Percentiles rank a stretch among this genome's conserved stretches.
phyloP scores from a whole-genome alignment of 2,888 invertebrate species.

The Phalera bucephala region DNA sequence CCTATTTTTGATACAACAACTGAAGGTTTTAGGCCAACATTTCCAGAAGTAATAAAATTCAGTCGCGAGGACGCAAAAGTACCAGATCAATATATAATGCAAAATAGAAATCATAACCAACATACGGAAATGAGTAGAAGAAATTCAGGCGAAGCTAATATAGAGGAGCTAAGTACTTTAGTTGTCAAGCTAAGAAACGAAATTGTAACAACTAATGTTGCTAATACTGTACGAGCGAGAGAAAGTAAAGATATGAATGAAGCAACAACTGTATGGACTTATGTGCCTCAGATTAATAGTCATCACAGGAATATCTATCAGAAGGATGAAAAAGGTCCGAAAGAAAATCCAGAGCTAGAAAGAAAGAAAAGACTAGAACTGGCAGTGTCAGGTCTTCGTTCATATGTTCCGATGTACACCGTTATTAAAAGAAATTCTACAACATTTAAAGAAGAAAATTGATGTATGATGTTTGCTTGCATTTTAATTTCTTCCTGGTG shows the following conservation, averaged over 20 bases:
- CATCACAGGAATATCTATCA: conserved; percentile 62
- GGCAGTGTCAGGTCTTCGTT: conserved; percentile 46
- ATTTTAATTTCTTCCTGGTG: no score
- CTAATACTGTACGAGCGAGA: conserved; percentile 2
- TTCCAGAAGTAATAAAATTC: conserved; percentile 63
- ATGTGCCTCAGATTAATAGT: conserved; percentile 70
- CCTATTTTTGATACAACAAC: conserved; percentile 46
- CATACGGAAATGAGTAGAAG: conserved; percentile 21
- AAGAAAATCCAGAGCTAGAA: conserved; percentile 48
- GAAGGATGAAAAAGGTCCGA: conserved; percentile 37
- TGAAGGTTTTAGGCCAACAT: conserved; percentile 44
- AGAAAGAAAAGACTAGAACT: conserved; percentile 59
- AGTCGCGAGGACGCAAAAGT: conserved; percentile 69
- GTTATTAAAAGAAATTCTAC: conserved; percentile 55
- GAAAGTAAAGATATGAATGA: conserved; percentile 25
- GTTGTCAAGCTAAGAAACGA: conserved; percentile 54
- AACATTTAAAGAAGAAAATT: background rate
- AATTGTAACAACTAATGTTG: conserved; percentile 26
- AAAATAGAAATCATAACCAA: conserved; percentile 25
- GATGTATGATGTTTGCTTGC: background rate
- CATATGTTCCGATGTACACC: conserved; percentile 59
- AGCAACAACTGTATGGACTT: conserved; percentile 44
- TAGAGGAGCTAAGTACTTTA: conserved; percentile 40
- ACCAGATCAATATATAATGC: conserved; percentile 52
- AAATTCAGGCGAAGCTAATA: conserved; percentile 16